Evolutionary conservation across 2,797 vertebrate species (phyloP).

Genomic region (Phrynocephalus guinanensis): DNA sequence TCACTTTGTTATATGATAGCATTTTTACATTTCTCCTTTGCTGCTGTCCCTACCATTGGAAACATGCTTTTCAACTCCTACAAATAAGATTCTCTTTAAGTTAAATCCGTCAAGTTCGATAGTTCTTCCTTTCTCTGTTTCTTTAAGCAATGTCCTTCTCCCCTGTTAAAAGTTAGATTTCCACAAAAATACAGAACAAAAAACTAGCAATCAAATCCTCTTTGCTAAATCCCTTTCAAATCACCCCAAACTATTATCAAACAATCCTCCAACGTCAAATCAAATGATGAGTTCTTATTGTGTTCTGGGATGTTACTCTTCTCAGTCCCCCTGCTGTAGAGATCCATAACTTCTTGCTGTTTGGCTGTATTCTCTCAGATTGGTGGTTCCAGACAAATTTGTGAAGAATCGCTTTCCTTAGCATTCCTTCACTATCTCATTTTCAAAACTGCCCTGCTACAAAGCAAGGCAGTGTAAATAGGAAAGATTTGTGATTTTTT

Average conservation of each 20-base stretch:
- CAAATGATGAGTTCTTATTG: not conserved
- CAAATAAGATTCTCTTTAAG: not conserved
- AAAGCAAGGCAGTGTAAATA: not conserved
- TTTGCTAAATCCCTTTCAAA: conserved; percentile 9
- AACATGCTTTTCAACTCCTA: conserved; percentile 11
- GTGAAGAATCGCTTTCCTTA: not conserved
- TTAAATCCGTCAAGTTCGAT: rapidly evolving
- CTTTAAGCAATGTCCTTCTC: not conserved
- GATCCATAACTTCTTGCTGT: not conserved
- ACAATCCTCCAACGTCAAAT: conserved; percentile 13
- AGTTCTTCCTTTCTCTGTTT: not conserved
- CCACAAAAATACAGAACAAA: conserved; percentile 12
- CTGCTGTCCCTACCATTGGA: not conserved
- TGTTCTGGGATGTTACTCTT: not conserved
- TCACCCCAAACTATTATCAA: not conserved
- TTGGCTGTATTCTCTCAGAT: not conserved
- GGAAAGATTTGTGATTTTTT: not conserved
- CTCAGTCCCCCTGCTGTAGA: not conserved
- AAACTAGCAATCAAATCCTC: not conserved
- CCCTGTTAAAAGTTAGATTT: conserved; percentile 24
- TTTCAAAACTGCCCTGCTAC: not conserved
- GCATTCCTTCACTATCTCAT: not conserved
- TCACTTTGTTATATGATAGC: not conserved
- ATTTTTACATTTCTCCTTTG: not conserved
- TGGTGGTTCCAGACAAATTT: not conserved